Percentiles rank a stretch among this genome's conserved stretches.
Conservation (phyloP, 53 echinoderm and acorn worm genomes). For the Echinometra lucunter region DNA sequence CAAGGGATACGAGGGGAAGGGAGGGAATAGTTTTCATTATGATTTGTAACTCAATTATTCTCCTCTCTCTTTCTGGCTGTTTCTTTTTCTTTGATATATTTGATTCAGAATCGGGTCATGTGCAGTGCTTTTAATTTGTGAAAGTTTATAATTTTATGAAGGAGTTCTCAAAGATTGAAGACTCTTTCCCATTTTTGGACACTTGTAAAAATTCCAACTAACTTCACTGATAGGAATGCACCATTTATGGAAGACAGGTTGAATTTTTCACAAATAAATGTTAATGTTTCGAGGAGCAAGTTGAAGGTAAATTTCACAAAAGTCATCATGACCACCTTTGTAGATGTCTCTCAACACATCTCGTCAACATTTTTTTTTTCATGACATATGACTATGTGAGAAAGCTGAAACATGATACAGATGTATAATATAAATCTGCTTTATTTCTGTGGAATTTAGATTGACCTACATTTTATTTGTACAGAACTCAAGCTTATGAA, state of each 20-base stretch:
- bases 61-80: not conserved
- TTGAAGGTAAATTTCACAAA: not conserved
- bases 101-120: not conserved
- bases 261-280: not conserved
- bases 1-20: not conserved
- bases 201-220: not conserved
- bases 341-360: not conserved
- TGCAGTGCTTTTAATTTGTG: not conserved
- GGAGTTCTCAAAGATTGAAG: not conserved
- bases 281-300: not conserved
- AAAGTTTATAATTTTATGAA: not conserved
- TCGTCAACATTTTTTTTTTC: not conserved
- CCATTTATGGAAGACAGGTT: too few relatives aligned
- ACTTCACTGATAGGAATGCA: not conserved
- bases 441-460: not conserved
- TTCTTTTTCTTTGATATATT: not conserved
- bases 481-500: not conserved
- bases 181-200: not conserved
- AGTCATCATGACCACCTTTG: not conserved
- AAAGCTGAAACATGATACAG: not conserved
- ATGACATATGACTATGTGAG: not conserved
- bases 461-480: not conserved
- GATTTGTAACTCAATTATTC: slow-evolving; percentile 12
- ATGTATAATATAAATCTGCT: not conserved
- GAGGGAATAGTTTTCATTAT: not conserved